These are phyloP conservation scores for Monopis laevigella DNA, from an alignment of 2,888 invertebrate species.

Conservation along the genomic window DNA sequence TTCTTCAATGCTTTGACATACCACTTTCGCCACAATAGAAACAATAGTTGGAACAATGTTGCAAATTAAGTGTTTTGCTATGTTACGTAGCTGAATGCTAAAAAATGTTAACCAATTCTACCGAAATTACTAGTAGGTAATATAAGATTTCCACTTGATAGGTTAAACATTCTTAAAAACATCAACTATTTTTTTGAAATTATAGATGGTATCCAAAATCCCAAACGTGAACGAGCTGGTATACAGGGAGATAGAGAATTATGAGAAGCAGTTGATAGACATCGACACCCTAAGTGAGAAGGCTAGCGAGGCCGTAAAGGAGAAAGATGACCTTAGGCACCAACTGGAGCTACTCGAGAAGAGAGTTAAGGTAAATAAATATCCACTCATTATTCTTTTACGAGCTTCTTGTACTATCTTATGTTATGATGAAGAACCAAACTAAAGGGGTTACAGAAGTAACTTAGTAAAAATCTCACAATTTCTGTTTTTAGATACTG, in stretches of 20 bases:
- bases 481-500: slow-evolving; percentile 59
- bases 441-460: background rate
- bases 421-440: background rate
- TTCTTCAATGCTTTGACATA: too few relatives aligned
- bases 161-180: background rate
- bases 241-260: slow-evolving; percentile 75
- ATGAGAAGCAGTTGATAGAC: slow-evolving; percentile 81
- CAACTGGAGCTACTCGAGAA: slow-evolving; percentile 77
- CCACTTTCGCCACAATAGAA: too few relatives aligned
- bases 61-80: too few relatives aligned
- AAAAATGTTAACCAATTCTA: too few relatives aligned
- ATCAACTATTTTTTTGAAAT: background rate
- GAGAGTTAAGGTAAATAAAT: slow-evolving; percentile 69
- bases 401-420: background rate
- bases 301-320: slow-evolving; percentile 75
- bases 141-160: too few relatives aligned
- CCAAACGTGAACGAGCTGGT: slow-evolving; percentile 72
- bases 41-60: too few relatives aligned
- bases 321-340: slow-evolving; percentile 70
- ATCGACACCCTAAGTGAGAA: slow-evolving; percentile 78
- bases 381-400: background rate
- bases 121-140: too few relatives aligned
- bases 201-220: slow-evolving; percentile 71
- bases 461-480: background rate
- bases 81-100: too few relatives aligned